Conservation (phyloP, 2,888 invertebrate species). For the Penaeus monodon region DNA sequence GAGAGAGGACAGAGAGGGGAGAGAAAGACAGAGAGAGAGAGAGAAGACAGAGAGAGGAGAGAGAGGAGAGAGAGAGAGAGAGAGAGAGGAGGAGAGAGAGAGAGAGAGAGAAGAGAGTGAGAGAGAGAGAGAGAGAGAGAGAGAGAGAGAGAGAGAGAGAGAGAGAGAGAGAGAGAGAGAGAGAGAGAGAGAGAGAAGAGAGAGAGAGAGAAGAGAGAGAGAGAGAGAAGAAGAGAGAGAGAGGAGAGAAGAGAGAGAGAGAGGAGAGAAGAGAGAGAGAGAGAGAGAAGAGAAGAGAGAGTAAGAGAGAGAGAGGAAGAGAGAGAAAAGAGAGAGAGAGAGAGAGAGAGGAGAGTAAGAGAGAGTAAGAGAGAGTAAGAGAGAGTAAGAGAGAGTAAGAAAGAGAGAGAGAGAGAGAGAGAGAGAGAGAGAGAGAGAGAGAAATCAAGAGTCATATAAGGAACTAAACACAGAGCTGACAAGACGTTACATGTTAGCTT, state of each 20-base stretch:
- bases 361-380: background rate
- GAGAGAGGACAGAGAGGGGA: background rate
- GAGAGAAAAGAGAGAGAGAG: background rate
- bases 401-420: slow-evolving; percentile 13
- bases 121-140: background rate
- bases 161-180: background rate
- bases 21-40: background rate
- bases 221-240: too few species aligned
- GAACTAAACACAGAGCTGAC: too few species aligned
- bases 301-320: background rate
- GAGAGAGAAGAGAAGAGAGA: too few species aligned
- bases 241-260: too few species aligned
- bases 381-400: slow-evolving; percentile 3
- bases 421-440: slow-evolving; percentile 16
- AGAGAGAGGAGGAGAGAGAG: too few species aligned
- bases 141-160: background rate
- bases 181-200: background rate
- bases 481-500: background rate
- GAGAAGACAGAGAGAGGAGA: background rate
- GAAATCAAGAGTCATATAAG: background rate
- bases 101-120: background rate
- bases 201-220: too few species aligned
- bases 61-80: too few species aligned
- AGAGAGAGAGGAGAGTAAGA: slow-evolving; percentile 7
- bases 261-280: too few species aligned